A percentile compares a stretch with the other conserved stretches of the same genome.
Evolutionary conservation across 2,113 vertebrate species (phyloP).

Genomic region (Eulemur rufifrons): DNA sequence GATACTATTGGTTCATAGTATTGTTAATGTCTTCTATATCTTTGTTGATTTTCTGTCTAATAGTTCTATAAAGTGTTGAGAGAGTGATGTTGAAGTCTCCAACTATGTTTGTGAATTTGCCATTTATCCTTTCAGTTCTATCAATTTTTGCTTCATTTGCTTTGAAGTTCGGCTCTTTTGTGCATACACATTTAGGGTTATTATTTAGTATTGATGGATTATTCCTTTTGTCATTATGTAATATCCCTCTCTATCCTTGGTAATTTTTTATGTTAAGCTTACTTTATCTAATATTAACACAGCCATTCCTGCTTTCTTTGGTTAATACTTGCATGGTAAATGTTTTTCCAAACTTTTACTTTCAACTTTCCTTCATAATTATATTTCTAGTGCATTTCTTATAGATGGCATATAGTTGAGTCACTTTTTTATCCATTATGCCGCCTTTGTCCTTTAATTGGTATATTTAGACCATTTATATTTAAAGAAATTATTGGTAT

Average conservation of each 20-base stretch:
- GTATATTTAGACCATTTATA: not conserved
- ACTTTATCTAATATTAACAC: not conserved
- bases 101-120: not conserved
- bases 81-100: not conserved
- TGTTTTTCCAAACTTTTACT: not conserved
- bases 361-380: not conserved
- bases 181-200: not conserved
- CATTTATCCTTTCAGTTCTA: not conserved
- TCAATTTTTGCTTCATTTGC: not conserved
- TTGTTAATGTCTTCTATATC: not conserved
- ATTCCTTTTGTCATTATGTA: not conserved
- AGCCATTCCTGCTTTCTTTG: not conserved
- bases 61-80: not conserved
- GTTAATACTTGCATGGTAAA: not conserved
- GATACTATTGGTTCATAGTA: not conserved
- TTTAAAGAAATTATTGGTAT: not conserved
- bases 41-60: not conserved
- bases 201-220: not conserved
- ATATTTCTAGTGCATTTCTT: not conserved
- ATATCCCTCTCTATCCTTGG: not conserved
- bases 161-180: not conserved
- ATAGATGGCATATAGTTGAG: not conserved
- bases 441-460: not conserved
- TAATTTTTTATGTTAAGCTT: not conserved
- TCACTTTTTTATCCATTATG: not conserved